Percentiles rank a stretch among this genome's conserved stretches.
phyloP scores from a whole-genome alignment of 2,888 invertebrate genomes.

The Clitarchus hookeri region DNA sequence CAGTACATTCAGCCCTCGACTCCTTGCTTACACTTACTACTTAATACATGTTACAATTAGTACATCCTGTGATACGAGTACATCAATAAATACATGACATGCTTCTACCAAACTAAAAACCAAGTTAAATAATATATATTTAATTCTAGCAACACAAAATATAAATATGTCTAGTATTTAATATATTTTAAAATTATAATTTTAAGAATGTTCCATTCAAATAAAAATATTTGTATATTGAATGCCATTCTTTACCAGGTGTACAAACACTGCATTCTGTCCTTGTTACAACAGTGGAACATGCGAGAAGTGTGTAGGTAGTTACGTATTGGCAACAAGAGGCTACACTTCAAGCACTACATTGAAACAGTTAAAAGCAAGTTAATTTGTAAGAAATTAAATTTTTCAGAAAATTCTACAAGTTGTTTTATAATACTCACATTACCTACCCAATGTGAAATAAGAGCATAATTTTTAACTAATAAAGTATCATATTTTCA shows the following conservation, averaged over 20 bases:
- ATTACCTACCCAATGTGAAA: not conserved
- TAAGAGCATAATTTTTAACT: not conserved
- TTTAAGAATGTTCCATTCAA: not conserved
- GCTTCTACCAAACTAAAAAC: not conserved
- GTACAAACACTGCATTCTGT: not conserved
- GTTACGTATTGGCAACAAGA: not conserved
- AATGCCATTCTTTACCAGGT: not conserved
- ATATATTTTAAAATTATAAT: not conserved
- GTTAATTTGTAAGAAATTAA: not conserved
- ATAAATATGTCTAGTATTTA: not conserved
- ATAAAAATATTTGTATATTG: not conserved
- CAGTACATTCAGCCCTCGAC: not conserved
- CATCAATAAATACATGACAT: not conserved
- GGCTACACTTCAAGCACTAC: not conserved
- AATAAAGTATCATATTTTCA: too few relatives aligned
- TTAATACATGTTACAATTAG: not conserved
- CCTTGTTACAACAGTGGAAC: too few relatives aligned
- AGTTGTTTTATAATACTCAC: not conserved
- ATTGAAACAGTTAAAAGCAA: not conserved
- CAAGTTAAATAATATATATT: not conserved
- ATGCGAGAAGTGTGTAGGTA: not conserved
- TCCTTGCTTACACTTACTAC: not conserved
- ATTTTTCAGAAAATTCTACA: not conserved
- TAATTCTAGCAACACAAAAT: not conserved
- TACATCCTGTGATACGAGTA: not conserved